Evolutionary conservation across 2,888 invertebrate genomes (phyloP), one percentile per base, ranked within the genome.

Genomic region (Strigamia maritima): DNA sequence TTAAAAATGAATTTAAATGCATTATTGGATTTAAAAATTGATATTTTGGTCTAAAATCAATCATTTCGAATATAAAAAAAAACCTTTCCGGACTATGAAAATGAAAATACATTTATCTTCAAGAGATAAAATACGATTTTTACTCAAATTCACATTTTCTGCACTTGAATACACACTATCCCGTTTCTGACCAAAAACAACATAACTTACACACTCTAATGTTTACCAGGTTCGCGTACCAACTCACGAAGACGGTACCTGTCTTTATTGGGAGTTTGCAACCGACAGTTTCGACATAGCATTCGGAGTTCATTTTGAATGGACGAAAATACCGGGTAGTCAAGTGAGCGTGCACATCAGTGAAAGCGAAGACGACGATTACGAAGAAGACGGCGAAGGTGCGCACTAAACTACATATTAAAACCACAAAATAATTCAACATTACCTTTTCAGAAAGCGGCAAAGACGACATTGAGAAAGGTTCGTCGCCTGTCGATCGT

Each of bases 181-280:
- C n/a, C 22, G 8, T 10, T 60, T 22, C n/a, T 22, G n/a, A 16
- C 24, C n/a, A 65, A 65, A 65, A 6, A 49, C 19, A 24, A 65
- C n/a, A n/a, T 1, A 26, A 26, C 14, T 65, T 19, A 44, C 35
- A n/a, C 35, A 44, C 12, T 44, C 4, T 8, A 22, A 54, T 28
- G 1, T 4, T 26, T 35, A 35, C 0, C 70, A 90, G 91, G 90
- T 92, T 2, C 89, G 98, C 54, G 98, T 99, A 79, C 99, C 99
- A 10, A 99, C 99, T 0, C 96, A 97, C 85, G 92, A 93, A 81
- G 93, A 94, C 83, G 98, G 98, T 0, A 91, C 93, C 1, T 93
- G 94, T 83, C 89, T 99, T 54, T 98, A 97, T 87, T 99, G 98
- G 98, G 99, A 99, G 88, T 99, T 99, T 86, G 97, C 98, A 16